These are phyloP conservation scores for Egretta garzetta DNA, from an alignment of 2,113 vertebrate genomes.

Conservation along the genomic window DNA sequence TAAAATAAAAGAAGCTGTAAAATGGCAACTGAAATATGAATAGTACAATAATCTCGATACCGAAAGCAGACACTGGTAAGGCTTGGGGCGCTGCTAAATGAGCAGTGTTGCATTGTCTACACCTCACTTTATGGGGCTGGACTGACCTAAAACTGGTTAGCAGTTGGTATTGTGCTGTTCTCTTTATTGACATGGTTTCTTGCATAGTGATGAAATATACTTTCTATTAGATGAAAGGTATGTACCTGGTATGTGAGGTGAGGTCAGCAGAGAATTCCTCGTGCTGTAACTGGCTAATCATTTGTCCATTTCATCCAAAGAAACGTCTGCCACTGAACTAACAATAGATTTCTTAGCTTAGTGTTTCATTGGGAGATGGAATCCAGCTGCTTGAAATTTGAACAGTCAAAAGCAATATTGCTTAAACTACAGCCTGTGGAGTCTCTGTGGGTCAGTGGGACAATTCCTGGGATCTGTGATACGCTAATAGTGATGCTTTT, in stretches of 20 bases:
- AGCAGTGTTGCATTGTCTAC: background rate
- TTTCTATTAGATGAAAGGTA: background rate
- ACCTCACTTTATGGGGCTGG: background rate
- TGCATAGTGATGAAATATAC: background rate
- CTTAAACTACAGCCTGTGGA: background rate
- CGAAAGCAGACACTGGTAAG: background rate
- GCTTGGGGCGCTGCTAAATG: background rate
- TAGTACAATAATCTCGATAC: background rate
- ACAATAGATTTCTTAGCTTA: background rate
- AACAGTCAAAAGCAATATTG: background rate
- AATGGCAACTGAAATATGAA: background rate
- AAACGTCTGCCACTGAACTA: conserved; percentile 23
- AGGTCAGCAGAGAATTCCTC: background rate
- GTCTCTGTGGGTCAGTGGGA: background rate
- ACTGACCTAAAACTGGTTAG: background rate
- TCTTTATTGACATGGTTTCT: background rate
- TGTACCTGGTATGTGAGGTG: background rate
- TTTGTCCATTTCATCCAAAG: background rate
- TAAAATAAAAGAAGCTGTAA: background rate
- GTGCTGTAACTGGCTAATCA: background rate
- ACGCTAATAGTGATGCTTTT: background rate
- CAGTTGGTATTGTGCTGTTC: background rate
- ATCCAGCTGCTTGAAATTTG: background rate
- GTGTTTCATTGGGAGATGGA: background rate
- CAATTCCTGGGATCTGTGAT: background rate